Evolutionary conservation across 2,797 vertebrate species (phyloP).

Genomic region (Fringilla coelebs): DNA sequence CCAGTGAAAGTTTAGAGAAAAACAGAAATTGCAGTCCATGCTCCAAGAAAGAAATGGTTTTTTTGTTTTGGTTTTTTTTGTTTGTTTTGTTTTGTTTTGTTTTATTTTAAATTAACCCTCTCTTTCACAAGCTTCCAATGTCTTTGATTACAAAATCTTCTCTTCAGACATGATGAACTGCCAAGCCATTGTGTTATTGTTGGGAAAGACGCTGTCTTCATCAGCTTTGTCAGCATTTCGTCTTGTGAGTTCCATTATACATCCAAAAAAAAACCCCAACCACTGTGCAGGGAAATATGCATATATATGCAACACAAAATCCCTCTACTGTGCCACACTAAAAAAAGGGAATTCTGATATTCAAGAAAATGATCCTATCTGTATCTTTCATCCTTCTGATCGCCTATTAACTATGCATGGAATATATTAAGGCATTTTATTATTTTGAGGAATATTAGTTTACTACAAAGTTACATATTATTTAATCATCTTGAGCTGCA

Average conservation of each 20-base stretch:
- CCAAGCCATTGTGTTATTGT: not conserved
- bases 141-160: not conserved
- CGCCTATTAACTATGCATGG: not conserved
- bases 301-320: not conserved
- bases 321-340: not conserved
- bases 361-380: not conserved
- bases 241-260: not conserved
- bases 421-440: slow-evolving; percentile 5
- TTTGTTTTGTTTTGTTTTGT: not conserved
- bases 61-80: not conserved
- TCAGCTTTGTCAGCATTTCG: not conserved
- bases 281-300: not conserved
- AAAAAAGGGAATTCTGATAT: not conserved
- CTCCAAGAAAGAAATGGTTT: not conserved
- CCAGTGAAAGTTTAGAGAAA: not conserved
- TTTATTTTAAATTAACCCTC: not conserved
- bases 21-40: not conserved
- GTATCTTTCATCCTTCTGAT: not conserved
- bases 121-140: not conserved
- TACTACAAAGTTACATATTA: not conserved
- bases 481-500: not conserved
- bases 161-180: not conserved
- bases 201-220: not conserved
- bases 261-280: not conserved
- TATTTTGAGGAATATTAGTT: not conserved